A percentile compares a stretch with the other conserved stretches of the same genome.
phyloP scores from a whole-genome alignment of 2,888 invertebrate species.

The Limnephilus rhombicus region DNA sequence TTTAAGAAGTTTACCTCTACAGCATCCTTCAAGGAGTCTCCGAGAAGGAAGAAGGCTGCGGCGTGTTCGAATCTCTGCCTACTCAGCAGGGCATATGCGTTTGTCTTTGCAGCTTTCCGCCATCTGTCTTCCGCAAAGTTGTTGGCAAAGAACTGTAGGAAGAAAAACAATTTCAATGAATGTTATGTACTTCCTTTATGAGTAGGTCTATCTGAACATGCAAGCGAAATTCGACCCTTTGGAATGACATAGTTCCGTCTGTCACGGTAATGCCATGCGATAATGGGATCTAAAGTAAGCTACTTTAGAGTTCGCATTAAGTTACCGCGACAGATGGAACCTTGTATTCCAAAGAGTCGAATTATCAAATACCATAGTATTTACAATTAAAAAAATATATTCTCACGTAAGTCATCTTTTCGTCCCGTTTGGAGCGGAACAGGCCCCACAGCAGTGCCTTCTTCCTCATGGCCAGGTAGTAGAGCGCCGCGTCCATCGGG shows the following conservation, averaged over 20 bases:
- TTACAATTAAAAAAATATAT: background rate
- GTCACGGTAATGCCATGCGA: too few relatives aligned
- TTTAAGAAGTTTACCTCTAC: constrained; percentile 84
- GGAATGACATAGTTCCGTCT: too few relatives aligned
- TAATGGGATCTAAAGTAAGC: too few relatives aligned
- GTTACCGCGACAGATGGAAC: too few relatives aligned
- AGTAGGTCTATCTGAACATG: too few relatives aligned
- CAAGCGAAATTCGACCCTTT: too few relatives aligned
- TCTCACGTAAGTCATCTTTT: constrained; percentile 88
- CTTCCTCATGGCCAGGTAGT: constrained; percentile 98
- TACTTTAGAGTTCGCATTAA: too few relatives aligned
- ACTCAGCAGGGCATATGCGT: constrained; percentile 97
- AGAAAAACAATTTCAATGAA: background rate
- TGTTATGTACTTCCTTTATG: background rate
- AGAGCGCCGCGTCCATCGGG: constrained; percentile 98
- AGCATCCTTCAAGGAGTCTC: constrained; percentile 96
- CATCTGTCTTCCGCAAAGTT: constrained; percentile 96
- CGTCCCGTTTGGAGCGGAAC: constrained; percentile 91
- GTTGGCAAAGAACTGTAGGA: constrained; percentile 91
- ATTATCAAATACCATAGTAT: too few relatives aligned
- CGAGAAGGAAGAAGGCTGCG: constrained; percentile 98
- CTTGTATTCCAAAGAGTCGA: too few relatives aligned
- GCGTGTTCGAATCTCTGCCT: constrained; percentile 98
- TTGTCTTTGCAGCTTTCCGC: constrained; percentile 98
- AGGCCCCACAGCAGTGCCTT: constrained; percentile 97